Evolutionary conservation across 2,113 vertebrate genomes (phyloP), one percentile per base, ranked within the genome.

Genomic region (Pseudorhombus dupliciocellatus): DNA sequence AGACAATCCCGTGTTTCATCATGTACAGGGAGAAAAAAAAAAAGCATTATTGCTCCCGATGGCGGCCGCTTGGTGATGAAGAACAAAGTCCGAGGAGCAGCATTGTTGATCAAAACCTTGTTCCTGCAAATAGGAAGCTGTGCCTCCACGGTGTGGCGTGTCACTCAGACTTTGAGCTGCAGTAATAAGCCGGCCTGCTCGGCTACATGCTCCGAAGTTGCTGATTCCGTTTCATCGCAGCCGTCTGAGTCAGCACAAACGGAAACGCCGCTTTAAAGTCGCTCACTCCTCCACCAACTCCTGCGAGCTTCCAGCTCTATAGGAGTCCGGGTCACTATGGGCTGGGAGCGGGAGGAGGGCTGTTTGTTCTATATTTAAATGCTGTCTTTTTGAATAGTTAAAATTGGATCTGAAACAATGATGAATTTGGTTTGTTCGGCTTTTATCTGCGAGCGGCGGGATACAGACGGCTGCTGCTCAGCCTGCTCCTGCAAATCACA

Each of bases 311-410:
- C 24, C 55, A 16, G 40, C 10, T 9, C 34, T 11, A n/a, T 18
- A 67, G 59, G 53, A 72, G 71, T 14, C 24, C 66, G 63, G 70
- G 52, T 71, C 42, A 21, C 59, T 57, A 4, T 14, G 0, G 60
- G 18, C n/a, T 18, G 44, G 44, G 60, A 56, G 70, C 24, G 44
- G 66, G 16, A 59, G 34, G 34, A 21, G 22, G 55, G n/a, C 57
- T 61, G 70, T 77, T 81, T 83, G 72, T 79, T 86, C 73, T 73
- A 80, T 58, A 76, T 86, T 81, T 84, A 70, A 77, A 73, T 7
- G 24, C 22, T 4, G n/a, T 20, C 44, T 56, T n/a, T 61, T n/a
- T 70, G 63, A 70, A 55, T 66, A 21, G 54, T 54, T 66, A 14
- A 5, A 73, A 46, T 9, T 4, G 25, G 65, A 70, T 67, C 14